Percentiles rank a stretch among this genome's conserved stretches.
These are phyloP conservation scores for Dynastes hyllus DNA, from an alignment of 2,888 invertebrate genomes.

Conservation along the genomic window DNA sequence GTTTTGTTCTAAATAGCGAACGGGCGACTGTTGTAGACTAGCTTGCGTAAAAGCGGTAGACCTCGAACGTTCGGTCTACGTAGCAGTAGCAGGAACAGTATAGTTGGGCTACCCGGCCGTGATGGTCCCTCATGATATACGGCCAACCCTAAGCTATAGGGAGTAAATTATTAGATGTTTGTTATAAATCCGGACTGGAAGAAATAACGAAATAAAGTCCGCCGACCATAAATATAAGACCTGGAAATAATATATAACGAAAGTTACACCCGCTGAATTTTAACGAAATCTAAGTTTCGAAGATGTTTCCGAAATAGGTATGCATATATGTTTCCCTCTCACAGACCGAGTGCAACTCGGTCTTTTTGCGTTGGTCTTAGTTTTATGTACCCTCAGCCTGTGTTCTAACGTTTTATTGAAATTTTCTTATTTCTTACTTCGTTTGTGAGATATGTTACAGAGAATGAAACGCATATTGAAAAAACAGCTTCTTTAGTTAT, in stretches of 20 bases:
- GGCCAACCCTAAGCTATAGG: conserved; percentile 59
- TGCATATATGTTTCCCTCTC: not conserved
- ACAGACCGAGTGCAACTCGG: not conserved
- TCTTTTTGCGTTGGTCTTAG: not conserved
- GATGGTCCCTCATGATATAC: conserved; percentile 60
- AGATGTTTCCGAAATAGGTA: conserved; percentile 30
- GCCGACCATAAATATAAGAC: conserved; percentile 63
- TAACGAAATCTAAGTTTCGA: conserved; percentile 59
- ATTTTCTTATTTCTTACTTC: not conserved
- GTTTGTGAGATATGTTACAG: no score
- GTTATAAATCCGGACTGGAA: conserved; percentile 65
- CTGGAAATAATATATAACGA: conserved; percentile 63
- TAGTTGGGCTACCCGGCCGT: no score
- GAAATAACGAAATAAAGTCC: conserved; percentile 65
- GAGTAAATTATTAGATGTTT: conserved; percentile 67
- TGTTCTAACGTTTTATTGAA: not conserved
- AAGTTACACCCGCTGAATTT: conserved; percentile 63
- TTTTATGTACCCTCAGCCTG: not conserved
- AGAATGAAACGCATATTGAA: no score
- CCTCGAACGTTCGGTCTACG: no score
- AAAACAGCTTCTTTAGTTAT: no score
- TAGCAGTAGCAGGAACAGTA: no score
- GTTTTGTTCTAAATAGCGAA: not conserved
- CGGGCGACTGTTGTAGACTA: not conserved
- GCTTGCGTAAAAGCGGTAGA: no score